Evolutionary conservation across 1,140 invertebrate genomes (phyloP).

Genomic region (Phortica variegata): DNA sequence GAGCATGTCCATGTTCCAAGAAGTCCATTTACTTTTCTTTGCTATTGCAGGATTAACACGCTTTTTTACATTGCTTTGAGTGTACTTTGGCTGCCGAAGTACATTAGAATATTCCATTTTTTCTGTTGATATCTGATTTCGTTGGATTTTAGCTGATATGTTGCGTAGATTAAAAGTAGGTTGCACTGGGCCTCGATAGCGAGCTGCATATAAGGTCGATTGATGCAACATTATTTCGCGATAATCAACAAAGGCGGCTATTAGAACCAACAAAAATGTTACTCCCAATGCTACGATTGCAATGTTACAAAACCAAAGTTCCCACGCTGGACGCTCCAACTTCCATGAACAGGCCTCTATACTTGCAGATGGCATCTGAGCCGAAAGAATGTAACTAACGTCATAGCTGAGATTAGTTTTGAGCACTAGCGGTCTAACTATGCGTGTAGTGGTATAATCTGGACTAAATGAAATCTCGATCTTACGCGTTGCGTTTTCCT

Average conservation of each 20-base stretch:
- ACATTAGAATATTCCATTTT: constrained; percentile 9
- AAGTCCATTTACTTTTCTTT: constrained; percentile 29
- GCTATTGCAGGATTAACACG: constrained; percentile 11
- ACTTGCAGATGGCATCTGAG: constrained; percentile 77
- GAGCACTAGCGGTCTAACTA: constrained; percentile 66
- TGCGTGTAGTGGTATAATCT: constrained; percentile 84
- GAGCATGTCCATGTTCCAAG: constrained; percentile 34
- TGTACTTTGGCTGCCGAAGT: constrained; percentile 20
- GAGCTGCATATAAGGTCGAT: constrained; percentile 58
- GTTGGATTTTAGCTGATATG: constrained; percentile 33
- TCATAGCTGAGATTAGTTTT: constrained; percentile 63
- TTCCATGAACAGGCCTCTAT: constrained; percentile 72
- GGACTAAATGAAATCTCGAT: constrained; percentile 91
- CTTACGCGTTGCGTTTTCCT: constrained; percentile 79
- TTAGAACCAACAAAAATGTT: constrained; percentile 68
- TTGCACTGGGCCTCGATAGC: constrained; percentile 59
- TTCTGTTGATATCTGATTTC: constrained; percentile 11
- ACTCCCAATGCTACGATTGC: constrained; percentile 65
- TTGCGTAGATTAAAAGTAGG: constrained; percentile 65
- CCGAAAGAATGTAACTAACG: constrained; percentile 75
- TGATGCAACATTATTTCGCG: constrained; percentile 67
- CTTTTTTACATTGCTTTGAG: constrained; percentile 1
- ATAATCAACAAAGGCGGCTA: constrained; percentile 74
- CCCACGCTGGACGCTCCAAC: constrained; percentile 78
- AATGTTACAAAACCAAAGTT: constrained; percentile 71